phyloP scores from a whole-genome alignment of 2,888 invertebrate species.

The Drosophila seclusa region DNA sequence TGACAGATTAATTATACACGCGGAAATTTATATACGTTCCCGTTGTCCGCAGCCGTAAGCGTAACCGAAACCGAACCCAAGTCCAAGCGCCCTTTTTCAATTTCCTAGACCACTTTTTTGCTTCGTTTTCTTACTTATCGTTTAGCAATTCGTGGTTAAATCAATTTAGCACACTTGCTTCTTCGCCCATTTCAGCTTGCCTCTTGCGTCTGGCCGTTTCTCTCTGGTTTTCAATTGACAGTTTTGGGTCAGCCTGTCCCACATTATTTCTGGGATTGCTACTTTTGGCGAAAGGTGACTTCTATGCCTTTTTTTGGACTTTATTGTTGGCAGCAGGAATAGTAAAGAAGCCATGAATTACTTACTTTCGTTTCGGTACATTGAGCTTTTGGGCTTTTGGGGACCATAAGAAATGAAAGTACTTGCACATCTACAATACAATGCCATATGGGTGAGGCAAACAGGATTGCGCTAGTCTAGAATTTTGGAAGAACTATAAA shows the following conservation, averaged over 20 bases:
- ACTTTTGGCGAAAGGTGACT: conserved; percentile 43
- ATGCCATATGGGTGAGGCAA: not conserved
- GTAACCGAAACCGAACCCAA: conserved; percentile 16
- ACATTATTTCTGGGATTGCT: conserved; percentile 2
- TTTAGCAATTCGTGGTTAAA: conserved; percentile 77
- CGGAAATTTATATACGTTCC: conserved; percentile 63
- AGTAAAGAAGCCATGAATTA: conserved; percentile 47
- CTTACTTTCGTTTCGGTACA: conserved; percentile 28
- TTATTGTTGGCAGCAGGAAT: conserved; percentile 37
- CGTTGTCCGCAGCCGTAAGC: conserved; percentile 9
- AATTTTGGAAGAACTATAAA: not conserved
- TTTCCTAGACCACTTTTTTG: conserved; percentile 59
- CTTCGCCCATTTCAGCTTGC: conserved; percentile 3
- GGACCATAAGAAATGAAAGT: not conserved
- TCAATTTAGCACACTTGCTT: conserved; percentile 69
- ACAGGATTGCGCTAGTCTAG: not conserved
- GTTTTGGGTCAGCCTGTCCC: conserved; percentile 62
- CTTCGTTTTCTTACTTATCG: conserved; percentile 55
- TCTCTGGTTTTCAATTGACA: conserved; percentile 56
- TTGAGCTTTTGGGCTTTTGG: not conserved
- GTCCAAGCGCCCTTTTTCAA: conserved; percentile 29
- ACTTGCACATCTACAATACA: not conserved
- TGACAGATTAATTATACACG: conserved; percentile 84
- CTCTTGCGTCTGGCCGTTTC: conserved; percentile 9
- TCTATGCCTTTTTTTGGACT: conserved; percentile 37